A percentile compares a stretch with the other conserved stretches of the same genome.
phyloP scores from a whole-genome alignment of 2,797 vertebrate genomes.

The Hydrocynus forskahlii region DNA sequence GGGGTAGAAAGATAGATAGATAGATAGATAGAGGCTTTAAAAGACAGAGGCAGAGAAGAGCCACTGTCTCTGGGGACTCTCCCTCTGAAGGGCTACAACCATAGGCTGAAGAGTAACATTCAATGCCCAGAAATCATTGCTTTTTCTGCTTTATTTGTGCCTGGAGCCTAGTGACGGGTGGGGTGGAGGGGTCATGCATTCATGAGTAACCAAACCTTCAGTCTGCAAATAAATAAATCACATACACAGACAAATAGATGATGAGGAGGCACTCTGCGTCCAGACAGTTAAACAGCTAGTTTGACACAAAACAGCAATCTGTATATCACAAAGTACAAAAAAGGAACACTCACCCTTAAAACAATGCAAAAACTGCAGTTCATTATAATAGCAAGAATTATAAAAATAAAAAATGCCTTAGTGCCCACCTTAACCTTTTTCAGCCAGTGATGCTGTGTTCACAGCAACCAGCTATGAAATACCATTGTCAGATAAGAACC shows the following conservation, averaged over 20 bases:
- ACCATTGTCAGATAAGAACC: conserved; percentile 2
- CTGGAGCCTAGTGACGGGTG: conserved; percentile 34
- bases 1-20: too few species aligned
- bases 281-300: conserved; percentile 5
- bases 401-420: background rate
- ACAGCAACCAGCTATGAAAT: background rate
- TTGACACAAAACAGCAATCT: background rate
- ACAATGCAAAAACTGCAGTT: background rate
- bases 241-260: conserved; percentile 29
- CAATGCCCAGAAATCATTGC: conserved; percentile 51
- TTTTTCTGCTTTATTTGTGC: conserved; percentile 49
- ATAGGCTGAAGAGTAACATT: conserved; percentile 45
- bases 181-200: conserved; percentile 44
- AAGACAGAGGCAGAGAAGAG: conserved; percentile 21
- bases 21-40: conserved; percentile 17
- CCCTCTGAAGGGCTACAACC: conserved; percentile 24
- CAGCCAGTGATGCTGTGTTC: background rate
- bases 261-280: conserved; percentile 20
- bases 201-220: conserved; percentile 53
- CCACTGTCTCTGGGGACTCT: conserved; percentile 47
- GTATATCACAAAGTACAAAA: background rate
- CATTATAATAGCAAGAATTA: background rate
- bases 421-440: background rate
- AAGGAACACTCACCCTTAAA: background rate
- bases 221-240: conserved; percentile 49